Percentiles rank a stretch among this genome's conserved stretches.
Evolutionary conservation across 2,888 invertebrate genomes (phyloP).

Genomic region (Drosophila cognata): DNA sequence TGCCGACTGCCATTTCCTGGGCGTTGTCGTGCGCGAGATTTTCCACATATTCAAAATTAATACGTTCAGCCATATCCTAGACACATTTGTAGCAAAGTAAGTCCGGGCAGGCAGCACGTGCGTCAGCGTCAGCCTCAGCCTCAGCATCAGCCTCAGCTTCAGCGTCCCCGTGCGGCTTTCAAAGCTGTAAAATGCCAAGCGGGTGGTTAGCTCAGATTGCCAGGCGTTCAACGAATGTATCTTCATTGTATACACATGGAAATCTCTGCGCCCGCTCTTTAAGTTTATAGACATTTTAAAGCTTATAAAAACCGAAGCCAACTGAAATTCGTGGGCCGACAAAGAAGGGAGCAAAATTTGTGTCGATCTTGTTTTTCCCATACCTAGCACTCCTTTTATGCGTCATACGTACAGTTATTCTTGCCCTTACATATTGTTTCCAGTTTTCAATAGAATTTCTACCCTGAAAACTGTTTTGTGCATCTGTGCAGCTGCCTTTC

Average conservation of each 20-base stretch:
- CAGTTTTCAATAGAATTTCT: conserved; percentile 58
- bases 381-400: conserved; percentile 30
- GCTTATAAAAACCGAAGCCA: conserved; percentile 45
- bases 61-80: conserved; percentile 80
- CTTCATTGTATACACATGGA: conserved; percentile 41
- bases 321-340: conserved; percentile 21
- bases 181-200: conserved; percentile 68
- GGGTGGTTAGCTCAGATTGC: conserved; percentile 53
- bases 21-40: conserved; percentile 70
- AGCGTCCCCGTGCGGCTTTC: conserved; percentile 65
- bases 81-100: conserved; percentile 71
- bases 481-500: conserved; percentile 53
- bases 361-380: conserved; percentile 3
- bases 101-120: conserved; percentile 54
- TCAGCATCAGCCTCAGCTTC: conserved; percentile 15
- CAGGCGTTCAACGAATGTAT: conserved; percentile 31
- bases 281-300: conserved; percentile 61
- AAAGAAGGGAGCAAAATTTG: conserved; percentile 8
- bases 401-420: conserved; percentile 20
- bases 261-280: conserved; percentile 59
- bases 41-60: conserved; percentile 81
- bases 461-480: conserved; percentile 12
- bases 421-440: conserved; percentile 58
- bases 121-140: conserved; percentile 30
- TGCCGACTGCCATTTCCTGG: conserved; percentile 53